Base-by-base conservation (phyloP, 2,113 vertebrate species). In the Melanerpes formicivorus region DNA sequence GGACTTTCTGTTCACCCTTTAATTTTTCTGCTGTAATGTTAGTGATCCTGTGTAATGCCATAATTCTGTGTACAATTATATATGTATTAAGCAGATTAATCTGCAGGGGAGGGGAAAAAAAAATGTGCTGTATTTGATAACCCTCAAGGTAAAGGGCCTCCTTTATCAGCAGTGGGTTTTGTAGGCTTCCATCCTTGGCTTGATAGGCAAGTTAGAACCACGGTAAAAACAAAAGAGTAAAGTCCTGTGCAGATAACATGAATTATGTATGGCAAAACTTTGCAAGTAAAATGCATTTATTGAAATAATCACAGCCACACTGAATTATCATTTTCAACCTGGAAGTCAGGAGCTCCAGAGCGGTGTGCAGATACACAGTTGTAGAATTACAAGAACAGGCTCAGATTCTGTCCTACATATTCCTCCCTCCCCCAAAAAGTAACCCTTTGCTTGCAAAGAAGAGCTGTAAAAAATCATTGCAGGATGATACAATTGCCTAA, bases 1-100 rank as follows among this genome's bases (percentile, higher is more conserved):
- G 77, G 37, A 95, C 44, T 90, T 93, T 84, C 63, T 92, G 79
- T 78, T 95, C 32, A 2, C 63, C 46, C 54, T 93, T 66, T 87
- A 87, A 70, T 83, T 32, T 66, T 92, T 56, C 59, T 78, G 37
- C 44, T 87, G 22, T 70, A 92, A 10, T 92, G 65, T 84, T 94
- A 40, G 40, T 40, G 40, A 40, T 40, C 11, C 11, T 40, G 40
- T 40, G 40, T 40, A 40, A 40, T 40, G 93, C 81, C 75, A 84
- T 52, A 81, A 88, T 75, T 74, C 19, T 87, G 10, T 58, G 52
- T 67, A 14, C 22, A 92, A 34, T 76, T 88, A 26, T 60, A 6
- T 78, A 73, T 60, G 9, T 52, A 54, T 76, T 79, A 85, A 86
- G 30, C 37, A 80, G 17, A 82, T 84, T 76, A 77, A 18, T 56